These are phyloP conservation scores for Galaxias olidus DNA, from an alignment of 2,797 vertebrate genomes.

Conservation along the genomic window DNA sequence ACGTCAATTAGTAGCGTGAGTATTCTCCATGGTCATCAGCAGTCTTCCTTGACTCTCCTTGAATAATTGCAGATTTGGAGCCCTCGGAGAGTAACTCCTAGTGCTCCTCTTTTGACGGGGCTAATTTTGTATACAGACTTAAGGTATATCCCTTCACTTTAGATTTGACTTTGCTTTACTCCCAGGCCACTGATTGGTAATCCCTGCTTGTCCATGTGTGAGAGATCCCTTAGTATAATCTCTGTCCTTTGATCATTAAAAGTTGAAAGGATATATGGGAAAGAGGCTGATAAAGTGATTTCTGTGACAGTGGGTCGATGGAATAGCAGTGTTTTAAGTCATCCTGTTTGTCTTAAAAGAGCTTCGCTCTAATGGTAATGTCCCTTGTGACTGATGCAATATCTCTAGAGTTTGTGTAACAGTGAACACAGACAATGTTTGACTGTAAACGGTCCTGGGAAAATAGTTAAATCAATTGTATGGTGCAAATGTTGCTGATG, in stretches of 20 bases:
- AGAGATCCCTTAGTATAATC: slow-evolving; percentile 74
- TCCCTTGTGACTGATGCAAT: slow-evolving; percentile 83
- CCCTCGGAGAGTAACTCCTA: slow-evolving; percentile 45
- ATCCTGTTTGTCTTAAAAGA: slow-evolving; percentile 78
- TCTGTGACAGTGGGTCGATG: slow-evolving; percentile 75
- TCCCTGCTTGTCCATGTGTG: slow-evolving; percentile 64
- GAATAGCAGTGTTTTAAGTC: slow-evolving; percentile 74
- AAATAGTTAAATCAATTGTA: slow-evolving; percentile 72
- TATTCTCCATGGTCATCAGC: slow-evolving; percentile 54
- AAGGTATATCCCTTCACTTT: slow-evolving; percentile 67
- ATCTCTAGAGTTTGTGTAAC: slow-evolving; percentile 71
- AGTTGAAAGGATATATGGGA: slow-evolving; percentile 77
- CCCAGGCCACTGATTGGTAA: slow-evolving; percentile 71
- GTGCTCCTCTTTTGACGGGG: slow-evolving; percentile 63
- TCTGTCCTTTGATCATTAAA: slow-evolving; percentile 77
- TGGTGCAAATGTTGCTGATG: slow-evolving; percentile 72
- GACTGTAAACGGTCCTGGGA: slow-evolving; percentile 73
- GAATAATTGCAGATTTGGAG: slow-evolving; percentile 49
- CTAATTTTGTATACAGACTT: slow-evolving; percentile 69
- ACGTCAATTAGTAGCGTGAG: slow-evolving; percentile 56
- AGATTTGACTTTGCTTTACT: slow-evolving; percentile 66
- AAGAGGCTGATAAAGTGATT: slow-evolving; percentile 77
- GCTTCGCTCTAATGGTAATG: slow-evolving; percentile 73
- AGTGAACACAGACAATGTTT: slow-evolving; percentile 64
- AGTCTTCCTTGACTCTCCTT: slow-evolving; percentile 50